Conservation (phyloP, 1,140 invertebrate species). For the Liolophura sinensis region DNA sequence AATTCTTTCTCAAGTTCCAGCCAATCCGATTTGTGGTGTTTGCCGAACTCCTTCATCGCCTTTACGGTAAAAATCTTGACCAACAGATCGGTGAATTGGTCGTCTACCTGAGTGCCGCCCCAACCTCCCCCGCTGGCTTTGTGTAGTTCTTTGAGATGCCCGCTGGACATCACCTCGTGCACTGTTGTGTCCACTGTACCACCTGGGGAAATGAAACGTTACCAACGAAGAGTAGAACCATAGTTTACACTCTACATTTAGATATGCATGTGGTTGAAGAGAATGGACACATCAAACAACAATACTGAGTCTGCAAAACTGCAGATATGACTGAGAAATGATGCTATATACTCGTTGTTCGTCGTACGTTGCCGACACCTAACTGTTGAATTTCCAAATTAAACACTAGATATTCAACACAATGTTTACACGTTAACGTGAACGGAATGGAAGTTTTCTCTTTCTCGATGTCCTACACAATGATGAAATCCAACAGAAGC, state of each 20-base stretch:
- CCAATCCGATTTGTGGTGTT: too few relatives aligned
- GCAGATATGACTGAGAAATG: too few relatives aligned
- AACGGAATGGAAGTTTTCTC: neutral
- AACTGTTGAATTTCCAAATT: neutral
- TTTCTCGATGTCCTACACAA: neutral
- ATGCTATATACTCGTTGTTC: too few relatives aligned
- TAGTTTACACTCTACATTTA: neutral
- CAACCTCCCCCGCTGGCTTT: slow-evolving; percentile 18
- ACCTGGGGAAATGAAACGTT: slow-evolving; percentile 14
- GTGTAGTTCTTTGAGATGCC: slow-evolving; percentile 14
- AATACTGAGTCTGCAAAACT: too few relatives aligned
- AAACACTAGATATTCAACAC: neutral
- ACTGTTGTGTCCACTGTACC: slow-evolving; percentile 24
- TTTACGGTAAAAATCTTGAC: too few relatives aligned
- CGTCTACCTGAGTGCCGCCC: too few relatives aligned
- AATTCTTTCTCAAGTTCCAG: too few relatives aligned
- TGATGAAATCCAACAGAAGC: too few relatives aligned
- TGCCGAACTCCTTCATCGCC: too few relatives aligned
- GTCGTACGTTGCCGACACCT: too few relatives aligned
- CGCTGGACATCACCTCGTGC: slow-evolving; percentile 8
- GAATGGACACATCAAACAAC: too few relatives aligned
- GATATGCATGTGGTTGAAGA: neutral
- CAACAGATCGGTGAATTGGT: too few relatives aligned
- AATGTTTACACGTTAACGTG: slow-evolving; percentile 3
- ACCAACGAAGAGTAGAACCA: neutral